phyloP scores from a whole-genome alignment of 1,140 invertebrate genomes.

The Papilio helenus region DNA sequence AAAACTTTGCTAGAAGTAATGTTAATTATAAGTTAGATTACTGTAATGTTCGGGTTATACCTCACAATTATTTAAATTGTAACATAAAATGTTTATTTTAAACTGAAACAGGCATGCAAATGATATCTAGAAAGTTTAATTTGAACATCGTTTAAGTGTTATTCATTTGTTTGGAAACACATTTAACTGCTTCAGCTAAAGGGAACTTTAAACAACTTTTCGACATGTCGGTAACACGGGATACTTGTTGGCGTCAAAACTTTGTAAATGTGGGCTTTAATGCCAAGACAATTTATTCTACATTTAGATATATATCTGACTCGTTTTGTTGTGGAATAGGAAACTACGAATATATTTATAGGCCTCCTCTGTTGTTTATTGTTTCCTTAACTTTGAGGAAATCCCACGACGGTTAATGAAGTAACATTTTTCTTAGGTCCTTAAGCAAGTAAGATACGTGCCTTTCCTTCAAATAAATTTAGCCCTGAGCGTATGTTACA shows the following conservation, averaged over 20 bases:
- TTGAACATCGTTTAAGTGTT: slow-evolving; percentile 25
- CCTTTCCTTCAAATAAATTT: slow-evolving; percentile 15
- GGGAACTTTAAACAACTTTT: slow-evolving; percentile 55
- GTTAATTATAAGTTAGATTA: neutral
- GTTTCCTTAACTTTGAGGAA: slow-evolving; percentile 20
- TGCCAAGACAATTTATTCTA: slow-evolving; percentile 41
- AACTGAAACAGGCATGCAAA: slow-evolving; percentile 13
- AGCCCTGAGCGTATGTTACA: slow-evolving; percentile 7
- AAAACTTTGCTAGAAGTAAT: no score
- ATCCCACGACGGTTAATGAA: slow-evolving; percentile 30
- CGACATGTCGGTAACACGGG: slow-evolving; percentile 52
- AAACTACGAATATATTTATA: neutral
- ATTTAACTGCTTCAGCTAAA: slow-evolving; percentile 50
- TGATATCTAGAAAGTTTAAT: slow-evolving; percentile 21
- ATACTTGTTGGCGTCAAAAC: slow-evolving; percentile 56
- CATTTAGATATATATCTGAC: slow-evolving; percentile 3
- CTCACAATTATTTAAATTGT: neutral
- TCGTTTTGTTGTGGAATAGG: neutral
- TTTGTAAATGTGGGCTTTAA: slow-evolving; percentile 51
- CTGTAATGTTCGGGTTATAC: neutral
- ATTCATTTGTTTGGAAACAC: slow-evolving; percentile 51
- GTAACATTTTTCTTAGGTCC: slow-evolving; percentile 33
- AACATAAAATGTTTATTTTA: neutral
- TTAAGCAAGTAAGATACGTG: neutral
- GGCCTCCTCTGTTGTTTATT: neutral